Conservation (phyloP, 2,797 vertebrate species). For the Acrossocheilus wenchowensis region DNA sequence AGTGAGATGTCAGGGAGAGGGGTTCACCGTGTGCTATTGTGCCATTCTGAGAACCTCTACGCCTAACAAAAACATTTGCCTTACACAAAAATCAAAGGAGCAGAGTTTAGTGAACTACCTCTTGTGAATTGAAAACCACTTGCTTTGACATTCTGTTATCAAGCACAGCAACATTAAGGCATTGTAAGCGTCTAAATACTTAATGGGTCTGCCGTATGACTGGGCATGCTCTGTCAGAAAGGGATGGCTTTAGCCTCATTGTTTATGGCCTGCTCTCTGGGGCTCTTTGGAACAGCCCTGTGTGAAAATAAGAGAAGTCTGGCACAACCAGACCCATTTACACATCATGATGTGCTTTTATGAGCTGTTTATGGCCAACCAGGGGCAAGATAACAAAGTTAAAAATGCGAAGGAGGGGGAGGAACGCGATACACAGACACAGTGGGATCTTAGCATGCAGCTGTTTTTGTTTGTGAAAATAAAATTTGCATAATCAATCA, state of each 20-base stretch:
- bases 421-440: neutral
- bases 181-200: neutral
- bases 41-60: neutral
- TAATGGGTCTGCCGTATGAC: constrained; percentile 6
- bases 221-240: neutral
- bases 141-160: neutral
- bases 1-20: neutral
- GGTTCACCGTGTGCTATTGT: neutral
- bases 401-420: neutral
- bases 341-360: constrained; percentile 63
- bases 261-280: neutral
- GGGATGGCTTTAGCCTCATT: neutral
- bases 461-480: neutral
- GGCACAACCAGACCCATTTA: constrained; percentile 69
- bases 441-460: neutral
- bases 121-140: neutral
- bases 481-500: neutral
- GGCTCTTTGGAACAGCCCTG: constrained; percentile 5
- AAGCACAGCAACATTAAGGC: neutral
- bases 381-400: constrained; percentile 28
- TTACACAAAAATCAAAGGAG: no score
- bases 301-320: constrained; percentile 59
- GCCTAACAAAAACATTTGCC: neutral
- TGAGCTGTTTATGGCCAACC: constrained; percentile 63
- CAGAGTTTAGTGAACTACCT: neutral